phyloP scores from a whole-genome alignment of 2,113 vertebrate species.

The Oplegnathus fasciatus region DNA sequence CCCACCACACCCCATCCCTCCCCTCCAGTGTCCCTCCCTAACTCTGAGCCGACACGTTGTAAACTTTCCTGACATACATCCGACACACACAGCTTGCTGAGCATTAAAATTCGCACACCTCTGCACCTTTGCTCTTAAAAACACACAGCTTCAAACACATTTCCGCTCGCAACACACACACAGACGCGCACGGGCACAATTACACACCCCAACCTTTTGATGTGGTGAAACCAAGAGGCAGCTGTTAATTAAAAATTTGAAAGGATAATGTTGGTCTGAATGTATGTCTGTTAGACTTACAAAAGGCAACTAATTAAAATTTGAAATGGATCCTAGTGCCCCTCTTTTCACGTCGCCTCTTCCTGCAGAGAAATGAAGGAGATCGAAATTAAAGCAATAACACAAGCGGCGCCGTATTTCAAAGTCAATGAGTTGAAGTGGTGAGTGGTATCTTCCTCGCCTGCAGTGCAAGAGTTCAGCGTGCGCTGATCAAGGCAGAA shows the following conservation, averaged over 20 bases:
- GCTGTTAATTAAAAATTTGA: constrained; percentile 86
- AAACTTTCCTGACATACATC: constrained; percentile 55
- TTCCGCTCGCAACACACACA: constrained; percentile 22
- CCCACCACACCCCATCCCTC: no score
- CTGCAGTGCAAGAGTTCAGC: constrained; percentile 52
- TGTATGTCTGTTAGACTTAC: constrained; percentile 79
- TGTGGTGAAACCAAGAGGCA: constrained; percentile 81
- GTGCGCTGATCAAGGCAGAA: constrained; percentile 22
- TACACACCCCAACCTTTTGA: constrained; percentile 74
- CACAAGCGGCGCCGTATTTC: constrained; percentile 62
- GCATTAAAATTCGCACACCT: constrained; percentile 54
- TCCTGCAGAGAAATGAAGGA: constrained; percentile 72
- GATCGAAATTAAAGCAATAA: constrained; percentile 71
- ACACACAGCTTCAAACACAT: constrained; percentile 49
- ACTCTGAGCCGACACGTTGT: constrained; percentile 15
- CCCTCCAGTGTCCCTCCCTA: neutral
- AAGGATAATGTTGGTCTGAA: constrained; percentile 82
- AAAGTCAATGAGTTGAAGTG: constrained; percentile 73
- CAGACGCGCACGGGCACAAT: constrained; percentile 11
- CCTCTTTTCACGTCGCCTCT: constrained; percentile 72
- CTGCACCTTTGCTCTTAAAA: constrained; percentile 54
- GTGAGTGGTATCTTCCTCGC: constrained; percentile 53
- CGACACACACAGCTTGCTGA: constrained; percentile 21
- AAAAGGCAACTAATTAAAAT: constrained; percentile 85
- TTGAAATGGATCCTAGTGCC: constrained; percentile 80